phyloP scores from a whole-genome alignment of 2,797 vertebrate species.

The Rhinophrynus dorsalis region DNA sequence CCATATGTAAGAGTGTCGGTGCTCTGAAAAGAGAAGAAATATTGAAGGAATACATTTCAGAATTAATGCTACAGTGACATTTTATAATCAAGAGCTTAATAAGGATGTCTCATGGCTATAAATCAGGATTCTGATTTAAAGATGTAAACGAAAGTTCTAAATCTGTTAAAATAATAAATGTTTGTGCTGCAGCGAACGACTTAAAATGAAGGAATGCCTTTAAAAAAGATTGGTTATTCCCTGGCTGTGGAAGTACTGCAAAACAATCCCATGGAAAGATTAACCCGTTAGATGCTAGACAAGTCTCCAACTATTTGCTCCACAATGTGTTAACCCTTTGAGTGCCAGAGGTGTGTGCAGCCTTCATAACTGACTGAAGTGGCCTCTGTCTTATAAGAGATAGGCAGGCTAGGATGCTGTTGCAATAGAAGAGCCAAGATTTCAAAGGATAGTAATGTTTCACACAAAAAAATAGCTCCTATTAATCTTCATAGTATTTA shows the following conservation, averaged over 20 bases:
- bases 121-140: background rate
- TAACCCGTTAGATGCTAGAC: no score
- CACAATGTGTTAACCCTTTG: no score
- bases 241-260: background rate
- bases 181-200: background rate
- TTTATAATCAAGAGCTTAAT: background rate
- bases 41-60: slow-evolving; percentile 30
- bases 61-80: slow-evolving; percentile 23
- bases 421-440: no score
- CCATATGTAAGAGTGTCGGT: slow-evolving; percentile 40
- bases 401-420: no score
- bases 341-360: no score
- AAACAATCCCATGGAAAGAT: no score
- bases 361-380: no score
- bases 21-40: slow-evolving; percentile 15
- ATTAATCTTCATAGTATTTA: no score
- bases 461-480: no score
- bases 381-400: no score
- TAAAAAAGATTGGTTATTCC: background rate
- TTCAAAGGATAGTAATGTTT: no score
- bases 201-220: background rate
- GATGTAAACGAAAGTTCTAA: background rate
- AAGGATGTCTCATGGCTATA: background rate
- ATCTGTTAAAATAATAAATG: background rate
- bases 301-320: no score